phyloP scores from a whole-genome alignment of 2,797 vertebrate species.

The Etheostoma perlongum region DNA sequence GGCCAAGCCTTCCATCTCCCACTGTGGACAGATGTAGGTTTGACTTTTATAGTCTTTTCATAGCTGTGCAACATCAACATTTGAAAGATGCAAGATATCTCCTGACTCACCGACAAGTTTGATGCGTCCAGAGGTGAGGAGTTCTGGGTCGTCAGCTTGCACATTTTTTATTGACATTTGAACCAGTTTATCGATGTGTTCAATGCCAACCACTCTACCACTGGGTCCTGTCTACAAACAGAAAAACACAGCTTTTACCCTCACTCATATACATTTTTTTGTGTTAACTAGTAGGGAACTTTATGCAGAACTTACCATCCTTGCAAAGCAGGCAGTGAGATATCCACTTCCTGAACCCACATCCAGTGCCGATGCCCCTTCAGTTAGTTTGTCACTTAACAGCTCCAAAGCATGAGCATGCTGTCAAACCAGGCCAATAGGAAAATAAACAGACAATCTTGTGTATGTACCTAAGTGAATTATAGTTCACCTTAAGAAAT shows the following conservation, averaged over 20 bases:
- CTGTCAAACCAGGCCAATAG: slow-evolving; percentile 68
- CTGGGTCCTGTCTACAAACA: slow-evolving; percentile 84
- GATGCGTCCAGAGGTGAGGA: slow-evolving; percentile 88
- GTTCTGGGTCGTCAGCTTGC: slow-evolving; percentile 85
- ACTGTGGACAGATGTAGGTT: slow-evolving; percentile 74
- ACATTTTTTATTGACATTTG: slow-evolving; percentile 88
- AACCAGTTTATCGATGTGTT: slow-evolving; percentile 93
- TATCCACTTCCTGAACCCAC: slow-evolving; percentile 95
- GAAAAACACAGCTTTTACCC: slow-evolving; percentile 8
- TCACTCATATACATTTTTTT: not conserved
- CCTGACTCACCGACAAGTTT: slow-evolving; percentile 87
- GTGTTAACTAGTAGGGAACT: slow-evolving; percentile 1
- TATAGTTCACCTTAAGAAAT: not conserved
- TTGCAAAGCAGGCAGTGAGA: slow-evolving; percentile 92
- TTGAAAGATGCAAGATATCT: not conserved
- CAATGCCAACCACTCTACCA: slow-evolving; percentile 91
- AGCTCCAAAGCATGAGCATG: slow-evolving; percentile 93
- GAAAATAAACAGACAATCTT: not conserved
- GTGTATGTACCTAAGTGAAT: not conserved
- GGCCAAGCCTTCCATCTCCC: slow-evolving; percentile 91
- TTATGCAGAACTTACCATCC: slow-evolving; percentile 86
- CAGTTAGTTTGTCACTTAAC: slow-evolving; percentile 89
- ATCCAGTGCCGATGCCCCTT: slow-evolving; percentile 90
- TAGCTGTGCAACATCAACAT: not conserved
- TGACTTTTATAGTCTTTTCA: not conserved